Evolutionary conservation across 2,797 vertebrate species (phyloP), one percentile per base, ranked within the genome.

Genomic region (Schizopygopsis malacanthus): DNA sequence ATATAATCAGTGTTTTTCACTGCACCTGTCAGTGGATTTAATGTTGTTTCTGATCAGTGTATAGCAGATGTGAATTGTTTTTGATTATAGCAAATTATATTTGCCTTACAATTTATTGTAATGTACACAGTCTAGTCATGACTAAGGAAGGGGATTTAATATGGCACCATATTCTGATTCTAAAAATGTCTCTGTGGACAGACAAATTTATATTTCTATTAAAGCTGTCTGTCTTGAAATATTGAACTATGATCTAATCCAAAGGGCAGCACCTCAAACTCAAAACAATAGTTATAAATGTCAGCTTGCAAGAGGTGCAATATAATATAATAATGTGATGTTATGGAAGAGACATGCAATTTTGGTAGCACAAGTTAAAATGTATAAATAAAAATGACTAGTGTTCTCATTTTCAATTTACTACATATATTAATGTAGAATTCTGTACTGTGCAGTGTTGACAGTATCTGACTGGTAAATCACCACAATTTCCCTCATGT

Each of bases 241-340:
- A 63, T n/a, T 61, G 6, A 79, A 79, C 39, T 77, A 79, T 79
- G 76, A 61, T 79, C 39, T 61, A 79, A 79, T 79, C 54, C 37
- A 79, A 61, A 79, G 54, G 39, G 37, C 76, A 79, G 54, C 22
- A 8, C 54, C 37, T 79, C 54, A 79, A 79, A 79, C 37, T 25
- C 22, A 79, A 78, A 78, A 78, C 54, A 61, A 61, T 79, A 61
- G 22, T 56, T 61, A 25, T 79, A 61, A 79, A 79, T 61, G 56
- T 61, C 54, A 79, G 28, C 39, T 16, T 41, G 4, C 20, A 41
- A 56, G 54, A 41, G 52, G 20, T n/a, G 45, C 47, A 67, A 69
- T 47, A 50, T 33, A 61, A 43, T 43, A 79, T 45, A 61, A 61
- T 78, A 61, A 79, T 61, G 54, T 59, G 13, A 61, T 25, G 54